These are phyloP conservation scores for Pterois miles DNA, from an alignment of 2,797 vertebrate species.

Conservation along the genomic window DNA sequence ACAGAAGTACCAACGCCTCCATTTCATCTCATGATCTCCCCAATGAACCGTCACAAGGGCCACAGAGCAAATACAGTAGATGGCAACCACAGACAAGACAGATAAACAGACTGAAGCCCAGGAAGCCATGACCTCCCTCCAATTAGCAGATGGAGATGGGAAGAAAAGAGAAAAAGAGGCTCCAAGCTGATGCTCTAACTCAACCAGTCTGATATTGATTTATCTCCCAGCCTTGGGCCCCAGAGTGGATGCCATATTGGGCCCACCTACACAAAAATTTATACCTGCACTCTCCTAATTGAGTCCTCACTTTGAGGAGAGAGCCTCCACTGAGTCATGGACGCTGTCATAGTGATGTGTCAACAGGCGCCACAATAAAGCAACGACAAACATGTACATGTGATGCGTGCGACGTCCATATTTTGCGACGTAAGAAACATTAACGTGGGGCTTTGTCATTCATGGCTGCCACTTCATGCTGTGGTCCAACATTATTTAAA, in stretches of 20 bases:
- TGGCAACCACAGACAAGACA: constrained; percentile 13
- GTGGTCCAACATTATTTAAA: neutral
- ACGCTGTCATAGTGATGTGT: constrained; percentile 19
- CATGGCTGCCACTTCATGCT: neutral
- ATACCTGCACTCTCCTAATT: constrained; percentile 75
- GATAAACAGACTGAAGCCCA: constrained; percentile 28
- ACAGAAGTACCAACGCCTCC: constrained; percentile 7
- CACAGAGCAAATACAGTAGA: constrained; percentile 18
- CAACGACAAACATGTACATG: neutral
- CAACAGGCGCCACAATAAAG: constrained; percentile 32
- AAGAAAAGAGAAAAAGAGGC: constrained; percentile 22
- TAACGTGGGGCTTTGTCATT: neutral
- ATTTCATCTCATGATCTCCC: constrained; percentile 50
- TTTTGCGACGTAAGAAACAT: neutral
- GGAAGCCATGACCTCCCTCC: constrained; percentile 38
- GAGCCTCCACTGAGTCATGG: constrained; percentile 50
- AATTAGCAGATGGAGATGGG: constrained; percentile 69
- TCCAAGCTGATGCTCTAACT: constrained; percentile 37
- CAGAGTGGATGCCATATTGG: constrained; percentile 66
- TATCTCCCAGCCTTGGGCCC: constrained; percentile 49
- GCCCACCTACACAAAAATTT: constrained; percentile 75
- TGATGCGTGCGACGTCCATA: neutral
- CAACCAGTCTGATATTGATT: constrained; percentile 71
- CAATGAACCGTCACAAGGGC: constrained; percentile 17
- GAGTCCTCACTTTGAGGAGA: constrained; percentile 47